These are phyloP conservation scores for Zonotrichia albicollis DNA, from an alignment of 2,797 vertebrate genomes.

Conservation along the genomic window DNA sequence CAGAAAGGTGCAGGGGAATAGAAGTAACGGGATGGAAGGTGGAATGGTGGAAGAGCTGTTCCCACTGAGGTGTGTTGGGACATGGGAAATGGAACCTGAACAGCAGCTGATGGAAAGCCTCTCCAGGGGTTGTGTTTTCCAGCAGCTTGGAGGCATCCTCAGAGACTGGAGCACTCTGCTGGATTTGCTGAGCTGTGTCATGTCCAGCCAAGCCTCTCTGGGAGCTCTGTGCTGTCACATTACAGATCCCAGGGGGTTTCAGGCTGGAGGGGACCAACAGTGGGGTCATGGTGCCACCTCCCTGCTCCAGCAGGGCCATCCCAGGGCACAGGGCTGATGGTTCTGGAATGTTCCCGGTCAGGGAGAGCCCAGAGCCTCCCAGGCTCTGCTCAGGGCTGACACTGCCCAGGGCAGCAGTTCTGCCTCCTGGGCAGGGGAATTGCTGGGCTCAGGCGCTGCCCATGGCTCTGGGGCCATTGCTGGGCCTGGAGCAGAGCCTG, in stretches of 20 bases:
- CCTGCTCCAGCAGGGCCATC: background rate
- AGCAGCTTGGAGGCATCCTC: background rate
- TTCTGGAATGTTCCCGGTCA: background rate
- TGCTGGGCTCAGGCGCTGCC: background rate
- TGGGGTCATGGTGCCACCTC: background rate
- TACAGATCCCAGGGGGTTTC: rapidly evolving
- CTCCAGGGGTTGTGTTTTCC: background rate
- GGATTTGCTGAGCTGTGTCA: background rate
- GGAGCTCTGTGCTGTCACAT: background rate
- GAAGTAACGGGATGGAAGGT: background rate
- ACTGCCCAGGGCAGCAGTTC: background rate
- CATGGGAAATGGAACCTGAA: background rate
- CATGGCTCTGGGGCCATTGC: rapidly evolving
- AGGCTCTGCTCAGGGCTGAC: background rate
- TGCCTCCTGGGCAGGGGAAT: background rate
- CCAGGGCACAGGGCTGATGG: background rate
- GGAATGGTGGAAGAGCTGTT: background rate
- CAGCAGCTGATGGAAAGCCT: background rate
- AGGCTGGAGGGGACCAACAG: background rate
- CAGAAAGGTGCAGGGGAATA: background rate
- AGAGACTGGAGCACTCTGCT: background rate
- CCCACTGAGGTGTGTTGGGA: background rate
- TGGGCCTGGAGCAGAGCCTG: background rate
- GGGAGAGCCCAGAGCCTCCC: rapidly evolving
- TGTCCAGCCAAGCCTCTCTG: background rate